phyloP scores from a whole-genome alignment of 37 sponge, comb jelly and placozoan genomes.

The Beroe ovata region DNA sequence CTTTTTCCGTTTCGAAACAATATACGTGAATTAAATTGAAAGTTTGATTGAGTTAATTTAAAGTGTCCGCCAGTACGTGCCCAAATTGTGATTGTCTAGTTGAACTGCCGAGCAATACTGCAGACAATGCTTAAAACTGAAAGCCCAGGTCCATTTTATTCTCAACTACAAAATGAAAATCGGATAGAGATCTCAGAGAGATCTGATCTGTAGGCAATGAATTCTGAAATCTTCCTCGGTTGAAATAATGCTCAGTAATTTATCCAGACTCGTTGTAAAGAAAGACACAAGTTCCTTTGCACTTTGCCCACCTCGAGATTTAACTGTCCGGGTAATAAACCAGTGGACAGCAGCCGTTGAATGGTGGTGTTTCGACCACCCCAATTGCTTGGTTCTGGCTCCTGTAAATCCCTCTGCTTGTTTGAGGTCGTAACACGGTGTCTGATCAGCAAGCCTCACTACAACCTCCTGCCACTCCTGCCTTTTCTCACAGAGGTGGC shows the following conservation, averaged over 20 bases:
- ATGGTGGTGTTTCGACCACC: neutral
- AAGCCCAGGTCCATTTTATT: too few species aligned
- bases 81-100: too few species aligned
- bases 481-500: neutral
- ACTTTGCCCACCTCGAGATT: neutral
- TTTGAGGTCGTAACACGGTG: constrained; percentile 56
- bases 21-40: too few species aligned
- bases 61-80: too few species aligned
- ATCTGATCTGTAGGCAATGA: neutral
- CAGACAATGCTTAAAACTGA: too few species aligned
- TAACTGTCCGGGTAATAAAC: neutral
- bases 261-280: neutral
- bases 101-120: too few species aligned
- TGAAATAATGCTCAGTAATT: neutral
- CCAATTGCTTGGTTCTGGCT: neutral
- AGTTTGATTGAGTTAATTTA: too few species aligned
- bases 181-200: too few species aligned
- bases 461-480: constrained; percentile 3
- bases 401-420: neutral
- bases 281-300: neutral
- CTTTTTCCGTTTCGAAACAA: too few species aligned
- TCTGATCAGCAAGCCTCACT: neutral
- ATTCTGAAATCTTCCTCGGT: neutral
- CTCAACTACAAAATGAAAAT: too few species aligned
- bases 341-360: constrained; percentile 9